phyloP scores from a whole-genome alignment of 2,888 invertebrate genomes.

The Trimorus sp. region DNA sequence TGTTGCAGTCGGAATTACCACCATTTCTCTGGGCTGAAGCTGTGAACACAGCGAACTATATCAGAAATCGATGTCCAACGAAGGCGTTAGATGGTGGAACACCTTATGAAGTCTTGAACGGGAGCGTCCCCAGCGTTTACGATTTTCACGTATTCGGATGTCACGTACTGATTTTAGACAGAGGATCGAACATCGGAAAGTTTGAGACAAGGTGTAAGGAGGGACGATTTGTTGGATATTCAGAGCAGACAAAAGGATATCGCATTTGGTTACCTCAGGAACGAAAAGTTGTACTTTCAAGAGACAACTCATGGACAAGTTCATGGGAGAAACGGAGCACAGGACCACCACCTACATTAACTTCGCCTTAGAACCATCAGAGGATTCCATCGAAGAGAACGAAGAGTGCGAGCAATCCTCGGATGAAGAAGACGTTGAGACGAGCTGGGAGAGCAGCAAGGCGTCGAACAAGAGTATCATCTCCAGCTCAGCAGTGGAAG shows the following conservation, averaged over 20 bases:
- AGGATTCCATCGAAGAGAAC: no score
- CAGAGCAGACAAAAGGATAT: conserved; percentile 11
- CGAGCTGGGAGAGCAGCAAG: no score
- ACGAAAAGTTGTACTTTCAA: conserved; percentile 2
- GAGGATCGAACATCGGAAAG: conserved; percentile 37
- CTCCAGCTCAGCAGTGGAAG: background rate
- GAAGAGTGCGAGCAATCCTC: no score
- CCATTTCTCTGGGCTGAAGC: conserved; percentile 61
- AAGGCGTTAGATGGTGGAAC: conserved; percentile 32
- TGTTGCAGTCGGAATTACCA: conserved; percentile 23
- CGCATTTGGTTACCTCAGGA: conserved; percentile 16
- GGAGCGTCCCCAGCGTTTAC: conserved; percentile 35
- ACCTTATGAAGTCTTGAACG: conserved; percentile 52
- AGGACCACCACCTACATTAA: background rate
- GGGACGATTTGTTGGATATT: conserved; percentile 26
- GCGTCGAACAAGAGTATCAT: no score
- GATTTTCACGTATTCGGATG: conserved; percentile 51
- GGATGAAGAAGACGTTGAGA: no score
- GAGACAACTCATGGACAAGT: conserved; percentile 9
- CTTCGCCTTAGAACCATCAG: background rate
- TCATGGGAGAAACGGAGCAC: background rate
- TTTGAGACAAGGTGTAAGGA: conserved; percentile 35
- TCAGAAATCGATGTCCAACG: conserved; percentile 57
- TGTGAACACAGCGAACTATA: conserved; percentile 50
- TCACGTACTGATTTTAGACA: conserved; percentile 32